phyloP scores from a whole-genome alignment of 1,140 invertebrate genomes.

The Drosophila melanica region DNA sequence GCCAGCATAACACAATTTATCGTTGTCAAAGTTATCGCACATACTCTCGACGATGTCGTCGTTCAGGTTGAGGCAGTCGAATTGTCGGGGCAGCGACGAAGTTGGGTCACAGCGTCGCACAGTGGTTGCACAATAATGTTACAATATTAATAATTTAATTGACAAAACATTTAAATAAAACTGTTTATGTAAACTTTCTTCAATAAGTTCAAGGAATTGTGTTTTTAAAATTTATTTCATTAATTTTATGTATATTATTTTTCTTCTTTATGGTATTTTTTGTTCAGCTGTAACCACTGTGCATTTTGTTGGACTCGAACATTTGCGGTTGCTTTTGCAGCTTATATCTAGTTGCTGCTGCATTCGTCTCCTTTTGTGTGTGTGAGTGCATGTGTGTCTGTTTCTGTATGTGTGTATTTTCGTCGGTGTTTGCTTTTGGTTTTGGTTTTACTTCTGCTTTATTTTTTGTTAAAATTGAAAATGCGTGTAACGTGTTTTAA shows the following conservation, averaged over 20 bases:
- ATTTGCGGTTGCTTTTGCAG: constrained; percentile 50
- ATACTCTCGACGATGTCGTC: constrained; percentile 30
- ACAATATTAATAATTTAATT: not conserved
- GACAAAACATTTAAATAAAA: not conserved
- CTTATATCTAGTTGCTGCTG: constrained; percentile 45
- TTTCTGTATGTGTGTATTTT: not conserved
- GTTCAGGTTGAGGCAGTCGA: constrained; percentile 34
- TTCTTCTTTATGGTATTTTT: not conserved
- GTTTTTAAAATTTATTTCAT: not conserved
- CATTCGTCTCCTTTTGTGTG: constrained; percentile 15
- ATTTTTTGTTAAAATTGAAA: constrained; percentile 49
- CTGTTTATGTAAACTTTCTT: not conserved
- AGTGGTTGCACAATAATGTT: constrained; percentile 1
- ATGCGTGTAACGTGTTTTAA: constrained; percentile 47
- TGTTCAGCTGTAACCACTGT: constrained; percentile 25
- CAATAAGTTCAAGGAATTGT: not conserved
- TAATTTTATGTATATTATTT: not conserved
- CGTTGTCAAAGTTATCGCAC: constrained; percentile 56
- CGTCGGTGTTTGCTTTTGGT: constrained; percentile 21
- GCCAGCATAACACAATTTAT: constrained; percentile 60
- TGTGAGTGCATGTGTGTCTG: not conserved
- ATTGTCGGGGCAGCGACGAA: constrained; percentile 20
- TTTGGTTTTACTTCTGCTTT: constrained; percentile 32
- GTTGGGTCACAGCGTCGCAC: constrained; percentile 22
- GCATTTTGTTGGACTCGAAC: constrained; percentile 27